Percentiles rank a stretch among this genome's conserved stretches.
These are phyloP conservation scores for Hystrix brachyura DNA, from an alignment of 2,113 vertebrate genomes.

Conservation along the genomic window DNA sequence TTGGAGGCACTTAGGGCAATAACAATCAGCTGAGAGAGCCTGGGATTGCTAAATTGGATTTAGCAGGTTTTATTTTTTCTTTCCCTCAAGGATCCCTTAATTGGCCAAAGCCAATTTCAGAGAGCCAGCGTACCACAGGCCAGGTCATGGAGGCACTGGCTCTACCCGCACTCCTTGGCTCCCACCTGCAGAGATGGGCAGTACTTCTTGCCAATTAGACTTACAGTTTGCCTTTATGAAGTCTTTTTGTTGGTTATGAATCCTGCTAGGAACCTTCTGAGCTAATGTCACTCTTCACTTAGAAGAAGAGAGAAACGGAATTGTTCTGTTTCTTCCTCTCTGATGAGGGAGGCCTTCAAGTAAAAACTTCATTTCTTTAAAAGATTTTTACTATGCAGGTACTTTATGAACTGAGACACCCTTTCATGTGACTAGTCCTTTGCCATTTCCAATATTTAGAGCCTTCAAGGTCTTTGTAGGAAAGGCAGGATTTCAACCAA, in stretches of 20 bases:
- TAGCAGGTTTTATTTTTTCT: slow-evolving; percentile 41
- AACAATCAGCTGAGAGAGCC: slow-evolving; percentile 27
- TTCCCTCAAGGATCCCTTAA: slow-evolving; percentile 61
- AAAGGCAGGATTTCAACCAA: neutral
- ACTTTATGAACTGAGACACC: neutral
- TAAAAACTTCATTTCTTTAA: slow-evolving; percentile 44
- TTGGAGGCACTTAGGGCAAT: slow-evolving; percentile 53
- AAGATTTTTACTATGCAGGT: neutral
- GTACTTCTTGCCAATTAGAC: neutral
- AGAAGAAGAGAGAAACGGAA: neutral
- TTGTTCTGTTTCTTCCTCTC: neutral
- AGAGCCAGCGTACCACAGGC: neutral
- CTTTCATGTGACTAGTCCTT: neutral
- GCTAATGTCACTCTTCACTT: neutral
- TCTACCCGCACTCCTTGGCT: neutral
- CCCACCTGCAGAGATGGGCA: neutral
- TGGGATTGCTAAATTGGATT: slow-evolving; percentile 67
- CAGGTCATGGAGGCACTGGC: neutral
- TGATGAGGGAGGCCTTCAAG: neutral
- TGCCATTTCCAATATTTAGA: neutral
- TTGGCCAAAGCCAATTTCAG: slow-evolving; percentile 53
- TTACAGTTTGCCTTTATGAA: neutral
- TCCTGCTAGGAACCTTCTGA: neutral
- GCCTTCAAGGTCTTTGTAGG: neutral
- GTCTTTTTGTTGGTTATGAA: neutral